Base-by-base conservation (phyloP, 2,797 vertebrate genomes). In the Pseudochromis fuscus region DNA sequence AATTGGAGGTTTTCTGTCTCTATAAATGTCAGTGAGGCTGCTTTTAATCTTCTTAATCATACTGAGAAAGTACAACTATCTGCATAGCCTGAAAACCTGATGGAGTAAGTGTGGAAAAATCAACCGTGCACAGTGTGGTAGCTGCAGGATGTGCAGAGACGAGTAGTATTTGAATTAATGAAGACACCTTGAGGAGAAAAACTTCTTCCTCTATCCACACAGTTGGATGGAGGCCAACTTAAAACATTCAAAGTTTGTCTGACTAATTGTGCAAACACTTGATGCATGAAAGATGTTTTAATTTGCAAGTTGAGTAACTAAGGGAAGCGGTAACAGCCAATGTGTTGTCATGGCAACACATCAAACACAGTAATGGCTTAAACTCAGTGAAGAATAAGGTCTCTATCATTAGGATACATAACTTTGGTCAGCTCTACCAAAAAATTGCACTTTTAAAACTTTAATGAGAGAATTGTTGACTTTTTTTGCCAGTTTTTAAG, bases 341-440 rank as follows among this genome's bases (percentile, higher is more conserved):
- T 16, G n/a, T 10, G 30, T 49, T 37, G 45, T 52, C 58, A 77
- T 13, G 45, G 58, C 66, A 59, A 69, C 55, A 40, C 25, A 25
- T 46, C 48, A 66, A 48, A 24, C 18, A 40, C 19, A 38, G 15
- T 56, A 10, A 33, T 21, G 19, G 3, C 35, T 30, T n/a, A 49
- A 31, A 49, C n/a, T 21, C 9, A 19, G 42, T 10, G 18, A 3
- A 42, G 9, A 42, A 42, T 1, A 19, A 16, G 38, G 12, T 35
- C 33, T 3, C 31, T 33, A 11, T 8, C 31, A 33, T 33, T 3
- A 33, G 7, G 31, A 12, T 8, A 33, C 7, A 3, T 1, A 33
- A 33, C 7, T 33, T 3, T 33, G 12, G 31, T 8, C 8, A 33
- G 31, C 31, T 10, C 9, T 11, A 33, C 10, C 7, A 33, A 33